A percentile compares a stretch with the other conserved stretches of the same genome.
Evolutionary conservation across 37 sponge, comb jelly and placozoan species (phyloP).

Genomic region (Eunapius fragilis): DNA sequence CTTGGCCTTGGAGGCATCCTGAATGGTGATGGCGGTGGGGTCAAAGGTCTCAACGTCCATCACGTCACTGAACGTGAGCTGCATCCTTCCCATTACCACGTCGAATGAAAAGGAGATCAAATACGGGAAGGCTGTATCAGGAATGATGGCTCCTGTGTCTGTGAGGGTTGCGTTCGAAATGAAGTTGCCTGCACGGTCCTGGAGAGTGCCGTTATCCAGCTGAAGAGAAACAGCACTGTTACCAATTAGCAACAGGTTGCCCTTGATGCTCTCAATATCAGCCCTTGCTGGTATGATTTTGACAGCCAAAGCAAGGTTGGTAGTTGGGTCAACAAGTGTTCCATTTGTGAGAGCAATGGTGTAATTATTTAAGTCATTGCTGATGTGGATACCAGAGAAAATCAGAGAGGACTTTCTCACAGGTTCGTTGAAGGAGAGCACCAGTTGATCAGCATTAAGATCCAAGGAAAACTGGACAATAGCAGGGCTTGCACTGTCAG

Average conservation of each 20-base stretch:
- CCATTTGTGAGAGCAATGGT: slow-evolving; percentile 46
- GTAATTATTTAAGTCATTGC: slow-evolving; percentile 21
- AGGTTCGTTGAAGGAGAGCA: slow-evolving; percentile 77
- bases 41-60: slow-evolving; percentile 77
- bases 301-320: slow-evolving; percentile 28
- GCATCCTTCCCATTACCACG: slow-evolving; percentile 73
- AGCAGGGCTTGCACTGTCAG: slow-evolving; percentile 55
- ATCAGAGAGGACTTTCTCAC: slow-evolving; percentile 47
- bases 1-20: slow-evolving; percentile 38
- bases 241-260: background rate
- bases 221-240: slow-evolving; percentile 48
- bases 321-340: slow-evolving; percentile 11
- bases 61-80: slow-evolving; percentile 87
- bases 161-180: background rate
- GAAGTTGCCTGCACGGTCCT: slow-evolving; percentile 52
- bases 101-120: slow-evolving; percentile 68
- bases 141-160: slow-evolving; percentile 26
- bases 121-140: slow-evolving; percentile 77
- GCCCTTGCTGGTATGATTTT: slow-evolving; percentile 30
- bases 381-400: slow-evolving; percentile 21
- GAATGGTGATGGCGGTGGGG: slow-evolving; percentile 75
- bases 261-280: slow-evolving; percentile 73
- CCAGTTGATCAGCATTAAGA: slow-evolving; percentile 59
- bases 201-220: slow-evolving; percentile 34
- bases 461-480: slow-evolving; percentile 68